Base-by-base conservation (phyloP, 2,888 invertebrate genomes). In the Sminthurinus aureus region DNA sequence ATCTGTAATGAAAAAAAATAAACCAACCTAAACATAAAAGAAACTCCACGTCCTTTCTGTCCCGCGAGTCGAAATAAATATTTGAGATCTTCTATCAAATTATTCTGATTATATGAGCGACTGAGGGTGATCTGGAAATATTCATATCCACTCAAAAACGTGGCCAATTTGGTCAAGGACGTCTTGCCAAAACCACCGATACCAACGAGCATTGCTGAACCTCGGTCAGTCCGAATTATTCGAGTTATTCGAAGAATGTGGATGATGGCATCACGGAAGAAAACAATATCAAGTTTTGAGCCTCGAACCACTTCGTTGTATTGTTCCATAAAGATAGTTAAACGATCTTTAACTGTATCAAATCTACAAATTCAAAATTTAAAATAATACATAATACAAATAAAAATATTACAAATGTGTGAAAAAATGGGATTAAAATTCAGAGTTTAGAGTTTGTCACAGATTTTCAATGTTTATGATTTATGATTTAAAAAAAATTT, bases 161-260 rank as follows among this genome's bases (percentile, higher is more conserved):
- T 95, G 0, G 96, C 93, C 67, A 97, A 91, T 89, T 95, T 93
- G 0, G 96, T 96, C 84, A 97, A 93, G 88, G 96, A 96, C 90
- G 96, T 96, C 90, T 97, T 97, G 6, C 97, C 97, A 0, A 96
- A 96, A 67, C 97, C 97, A 79, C 97, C 97, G 1, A 97, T 96
- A 6, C 97, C 97, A 4, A 97, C 96, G 0, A 97, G 91, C 88
- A 97, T 91, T 0, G 95, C 95, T 89, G 96, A n/a, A n/a, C n/a
- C 96, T 89, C 95, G 91, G 8, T 96, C 94, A 0, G 95, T 95
- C 86, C 95, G 93, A 22, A 97, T 93, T 81, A 96, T 94, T 88
- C 96, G 92, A 0, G 96, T 96, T 89, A 96, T 94, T 89, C 95
- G 95, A 89, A 96, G 94, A 83, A 97, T 91, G 91, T 97, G 96